Base-by-base conservation (phyloP, 2,888 invertebrate species). In the Machimus atricapillus region DNA sequence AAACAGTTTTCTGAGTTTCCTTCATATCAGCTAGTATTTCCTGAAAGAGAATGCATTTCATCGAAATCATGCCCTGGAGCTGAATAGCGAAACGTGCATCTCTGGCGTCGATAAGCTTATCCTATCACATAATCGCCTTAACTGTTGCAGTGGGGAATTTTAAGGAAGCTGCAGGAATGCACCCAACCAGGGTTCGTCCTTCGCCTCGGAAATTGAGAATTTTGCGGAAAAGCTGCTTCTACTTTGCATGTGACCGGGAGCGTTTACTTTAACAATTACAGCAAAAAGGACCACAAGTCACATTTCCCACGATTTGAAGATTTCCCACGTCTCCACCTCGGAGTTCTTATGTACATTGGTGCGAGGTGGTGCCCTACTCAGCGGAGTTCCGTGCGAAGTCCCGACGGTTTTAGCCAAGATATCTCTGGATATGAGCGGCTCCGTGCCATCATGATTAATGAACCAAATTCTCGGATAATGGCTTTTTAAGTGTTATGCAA, bases 401-500 rank as follows among this genome's bases (percentile, higher is more conserved):
- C 76, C 40, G n/a, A 76, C 19, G 34, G 37, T 1, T 40, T 76
- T 40, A 76, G 76, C 37, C 23, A 27, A 43, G 40, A 56, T 81
- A 31, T 56, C 34, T 34, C 81, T 56, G 81, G 81, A 81, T 81
- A 81, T 81, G 81, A 81, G 52, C 56, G 81, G 52, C 52, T 81
- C 43, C 81, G 31, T 81, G 81, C 27, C 81, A 81, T 81, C 81
- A 81, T 81, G 81, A 81, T 81, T 81, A 81, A 81, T 81, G 81
- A 81, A 81, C 81, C 34, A 56, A 81, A 81, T 81, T 81, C 19
- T 56, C 81, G 81, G 81, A 81, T 81, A 81, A 81, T 81, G 81
- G 81, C 81, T 81, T 81, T 81, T 81, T 81, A 81, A 81, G 81
- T 81, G 81, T 81, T 81, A 81, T 81, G 81, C 81, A 81, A 81